These are phyloP conservation scores for Ptyas mucosa DNA, from an alignment of 2,113 vertebrate species.

Conservation along the genomic window DNA sequence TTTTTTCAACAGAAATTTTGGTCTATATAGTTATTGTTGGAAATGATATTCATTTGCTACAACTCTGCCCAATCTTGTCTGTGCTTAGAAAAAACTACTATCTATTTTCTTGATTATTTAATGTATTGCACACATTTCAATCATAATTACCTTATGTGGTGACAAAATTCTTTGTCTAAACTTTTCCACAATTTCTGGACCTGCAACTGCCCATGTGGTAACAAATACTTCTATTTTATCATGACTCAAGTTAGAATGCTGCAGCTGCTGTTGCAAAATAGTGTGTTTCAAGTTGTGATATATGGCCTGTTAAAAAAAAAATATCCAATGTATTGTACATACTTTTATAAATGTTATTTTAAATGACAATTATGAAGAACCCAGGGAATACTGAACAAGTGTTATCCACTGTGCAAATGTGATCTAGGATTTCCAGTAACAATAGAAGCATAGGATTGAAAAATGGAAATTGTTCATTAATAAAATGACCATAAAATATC, in stretches of 20 bases:
- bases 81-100: not conserved
- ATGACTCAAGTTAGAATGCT: constrained; percentile 74
- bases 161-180: constrained; percentile 85
- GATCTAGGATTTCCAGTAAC: not conserved
- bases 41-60: not conserved
- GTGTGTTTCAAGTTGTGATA: constrained; percentile 88
- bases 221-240: constrained; percentile 86
- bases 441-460: not conserved
- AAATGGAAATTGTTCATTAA: not conserved
- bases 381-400: not conserved
- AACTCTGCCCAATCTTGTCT: not conserved
- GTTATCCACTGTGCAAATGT: not conserved
- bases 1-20: not conserved
- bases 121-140: not conserved
- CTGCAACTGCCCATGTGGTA: constrained; percentile 78
- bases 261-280: constrained; percentile 84
- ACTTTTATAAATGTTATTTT: not conserved
- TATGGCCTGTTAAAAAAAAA: constrained; percentile 74
- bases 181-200: constrained; percentile 85
- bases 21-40: not conserved
- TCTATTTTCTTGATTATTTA: not conserved
- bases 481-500: not conserved
- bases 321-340: not conserved
- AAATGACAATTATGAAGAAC: not conserved
- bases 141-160: constrained; percentile 83